Conservation (phyloP, 2,888 invertebrate species). For the Brachypalpus laphriformis region DNA sequence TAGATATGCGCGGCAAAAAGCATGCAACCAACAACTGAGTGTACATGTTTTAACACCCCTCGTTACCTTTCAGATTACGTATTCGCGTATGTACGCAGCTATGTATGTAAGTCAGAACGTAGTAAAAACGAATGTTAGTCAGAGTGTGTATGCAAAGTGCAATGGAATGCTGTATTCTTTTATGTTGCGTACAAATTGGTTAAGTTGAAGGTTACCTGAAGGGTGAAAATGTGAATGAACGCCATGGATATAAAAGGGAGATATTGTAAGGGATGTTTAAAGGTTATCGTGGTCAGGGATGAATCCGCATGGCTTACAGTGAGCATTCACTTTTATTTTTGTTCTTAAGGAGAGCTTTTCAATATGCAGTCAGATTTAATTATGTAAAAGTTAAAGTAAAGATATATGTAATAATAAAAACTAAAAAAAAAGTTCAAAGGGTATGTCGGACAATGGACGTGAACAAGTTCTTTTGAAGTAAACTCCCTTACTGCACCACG, state of each 20-base stretch:
- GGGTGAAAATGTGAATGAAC: slow-evolving; percentile 34
- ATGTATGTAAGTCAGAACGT: not conserved
- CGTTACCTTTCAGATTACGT: not conserved
- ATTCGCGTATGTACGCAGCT: not conserved
- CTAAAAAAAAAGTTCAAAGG: not conserved
- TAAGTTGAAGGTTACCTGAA: slow-evolving; percentile 42
- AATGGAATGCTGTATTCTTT: slow-evolving; percentile 11
- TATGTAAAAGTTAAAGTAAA: too few relatives aligned
- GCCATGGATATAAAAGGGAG: not conserved
- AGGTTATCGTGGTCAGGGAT: not conserved
- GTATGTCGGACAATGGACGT: not conserved
- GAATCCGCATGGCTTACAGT: not conserved
- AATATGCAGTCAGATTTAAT: not conserved
- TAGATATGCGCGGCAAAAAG: not conserved
- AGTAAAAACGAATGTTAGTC: not conserved
- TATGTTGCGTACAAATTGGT: slow-evolving; percentile 28
- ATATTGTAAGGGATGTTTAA: not conserved
- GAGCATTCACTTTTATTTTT: not conserved
- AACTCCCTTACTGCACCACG: not conserved
- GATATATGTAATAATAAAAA: too few relatives aligned
- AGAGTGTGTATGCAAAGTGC: slow-evolving; percentile 20
- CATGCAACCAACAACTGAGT: not conserved
- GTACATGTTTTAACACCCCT: slow-evolving; percentile 4
- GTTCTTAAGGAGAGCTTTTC: not conserved
- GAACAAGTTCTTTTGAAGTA: not conserved